phyloP scores from a whole-genome alignment of 2,888 invertebrate genomes.

The Stegophylla sp. region DNA sequence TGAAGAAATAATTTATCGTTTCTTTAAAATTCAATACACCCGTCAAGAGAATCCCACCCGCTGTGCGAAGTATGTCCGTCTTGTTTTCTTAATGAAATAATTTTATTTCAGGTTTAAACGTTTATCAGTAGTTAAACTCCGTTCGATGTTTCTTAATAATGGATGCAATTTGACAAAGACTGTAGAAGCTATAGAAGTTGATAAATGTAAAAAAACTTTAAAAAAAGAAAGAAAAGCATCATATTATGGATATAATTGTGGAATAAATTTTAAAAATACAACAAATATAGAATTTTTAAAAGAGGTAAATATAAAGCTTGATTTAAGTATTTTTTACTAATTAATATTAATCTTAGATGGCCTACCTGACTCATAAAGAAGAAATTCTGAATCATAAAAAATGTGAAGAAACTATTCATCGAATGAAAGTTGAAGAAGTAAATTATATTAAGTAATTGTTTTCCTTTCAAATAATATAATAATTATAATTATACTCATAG shows the following conservation, averaged over 20 bases:
- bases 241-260: background rate
- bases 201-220: background rate
- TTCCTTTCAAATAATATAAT: background rate
- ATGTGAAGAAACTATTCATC: slow-evolving; percentile 61
- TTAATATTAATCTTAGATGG: slow-evolving; percentile 62
- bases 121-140: background rate
- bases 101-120: slow-evolving; percentile 1
- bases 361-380: slow-evolving; percentile 63
- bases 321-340: background rate
- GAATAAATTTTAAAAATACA: background rate
- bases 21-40: too few species aligned
- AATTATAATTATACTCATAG: slow-evolving; percentile 54
- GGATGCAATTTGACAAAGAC: slow-evolving; percentile 14
- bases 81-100: background rate
- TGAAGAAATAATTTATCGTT: too few species aligned
- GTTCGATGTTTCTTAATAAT: background rate
- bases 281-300: slow-evolving; percentile 49
- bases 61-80: too few species aligned
- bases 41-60: too few species aligned
- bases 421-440: slow-evolving; percentile 61
- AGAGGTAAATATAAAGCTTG: slow-evolving; percentile 13
- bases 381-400: slow-evolving; percentile 63
- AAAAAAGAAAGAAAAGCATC: slow-evolving; percentile 4
- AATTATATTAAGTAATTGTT: background rate
- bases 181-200: background rate